These are phyloP conservation scores for Cyprinodon diabolis DNA, from an alignment of 2,797 vertebrate species.

Conservation along the genomic window DNA sequence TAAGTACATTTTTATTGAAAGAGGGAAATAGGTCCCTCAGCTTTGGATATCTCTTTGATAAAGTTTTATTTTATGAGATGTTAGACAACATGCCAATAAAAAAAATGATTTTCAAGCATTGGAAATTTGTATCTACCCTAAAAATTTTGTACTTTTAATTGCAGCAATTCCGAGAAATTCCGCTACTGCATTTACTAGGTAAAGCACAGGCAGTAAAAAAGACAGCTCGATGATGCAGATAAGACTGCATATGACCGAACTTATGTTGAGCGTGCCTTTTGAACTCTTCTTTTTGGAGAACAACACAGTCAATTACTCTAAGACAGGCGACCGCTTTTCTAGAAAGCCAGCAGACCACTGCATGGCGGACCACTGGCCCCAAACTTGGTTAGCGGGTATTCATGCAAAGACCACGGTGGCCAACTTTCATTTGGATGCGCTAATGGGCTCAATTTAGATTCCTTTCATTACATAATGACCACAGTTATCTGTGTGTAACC, in stretches of 20 bases:
- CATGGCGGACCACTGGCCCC: constrained; percentile 46
- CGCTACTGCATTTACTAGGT: neutral
- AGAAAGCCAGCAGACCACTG: constrained; percentile 40
- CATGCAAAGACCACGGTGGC: constrained; percentile 55
- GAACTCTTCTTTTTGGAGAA: constrained; percentile 7
- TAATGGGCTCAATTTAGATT: constrained; percentile 37
- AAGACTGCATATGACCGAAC: constrained; percentile 25
- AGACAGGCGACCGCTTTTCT: constrained; percentile 41
- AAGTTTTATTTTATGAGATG: neutral
- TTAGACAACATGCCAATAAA: neutral
- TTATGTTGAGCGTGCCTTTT: neutral
- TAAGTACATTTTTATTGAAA: neutral
- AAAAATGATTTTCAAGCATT: constrained; percentile 2
- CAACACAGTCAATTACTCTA: constrained; percentile 39
- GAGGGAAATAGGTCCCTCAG: neutral
- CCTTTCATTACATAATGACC: constrained; percentile 44
- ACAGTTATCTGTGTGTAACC: constrained; percentile 53
- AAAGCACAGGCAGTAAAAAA: constrained; percentile 3
- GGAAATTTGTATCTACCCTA: neutral
- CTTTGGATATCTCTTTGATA: neutral
- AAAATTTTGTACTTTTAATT: neutral
- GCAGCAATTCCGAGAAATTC: constrained; percentile 3
- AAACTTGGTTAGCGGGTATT: constrained; percentile 52
- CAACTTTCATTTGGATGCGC: constrained; percentile 42
- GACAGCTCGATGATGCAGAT: constrained; percentile 4